A percentile compares a stretch with the other conserved stretches of the same genome.
These are phyloP conservation scores for Columba livia DNA, from an alignment of 2,113 vertebrate genomes.

Conservation along the genomic window DNA sequence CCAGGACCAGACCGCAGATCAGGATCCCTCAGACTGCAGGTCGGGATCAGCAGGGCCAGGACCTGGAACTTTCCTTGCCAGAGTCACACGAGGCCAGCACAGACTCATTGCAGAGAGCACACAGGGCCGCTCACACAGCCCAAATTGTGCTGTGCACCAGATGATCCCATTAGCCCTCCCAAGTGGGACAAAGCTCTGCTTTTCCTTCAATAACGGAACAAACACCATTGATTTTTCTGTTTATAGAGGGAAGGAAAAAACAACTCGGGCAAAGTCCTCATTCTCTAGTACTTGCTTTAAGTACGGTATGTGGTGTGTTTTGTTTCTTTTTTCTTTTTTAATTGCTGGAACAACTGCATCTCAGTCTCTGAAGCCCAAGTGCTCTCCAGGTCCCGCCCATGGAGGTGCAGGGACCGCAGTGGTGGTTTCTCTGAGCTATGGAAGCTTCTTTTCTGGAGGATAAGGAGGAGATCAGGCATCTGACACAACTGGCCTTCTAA, in stretches of 20 bases:
- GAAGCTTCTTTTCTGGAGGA: not conserved
- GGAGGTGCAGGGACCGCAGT: not conserved
- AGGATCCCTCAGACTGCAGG: too few species aligned
- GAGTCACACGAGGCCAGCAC: not conserved
- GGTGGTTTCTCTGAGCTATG: not conserved
- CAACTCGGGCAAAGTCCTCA: not conserved
- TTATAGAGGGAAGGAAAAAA: conserved; percentile 25
- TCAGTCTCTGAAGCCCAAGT: not conserved
- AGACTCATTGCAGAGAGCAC: not conserved
- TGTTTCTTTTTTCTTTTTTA: not conserved
- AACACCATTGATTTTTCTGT: conserved; percentile 66
- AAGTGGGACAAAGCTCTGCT: not conserved
- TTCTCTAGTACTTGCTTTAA: not conserved
- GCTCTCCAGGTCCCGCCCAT: not conserved
- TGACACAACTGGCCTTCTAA: not conserved
- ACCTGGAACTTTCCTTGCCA: not conserved
- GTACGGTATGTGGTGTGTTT: not conserved
- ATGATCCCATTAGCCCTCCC: conserved; percentile 45
- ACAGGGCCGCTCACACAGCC: not conserved
- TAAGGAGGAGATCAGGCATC: not conserved
- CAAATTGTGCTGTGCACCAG: not conserved
- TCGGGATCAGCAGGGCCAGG: not conserved
- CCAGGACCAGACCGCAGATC: too few species aligned
- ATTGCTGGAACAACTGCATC: not conserved
- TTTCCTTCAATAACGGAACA: conserved; percentile 13